Evolutionary conservation across 2,888 invertebrate species (phyloP).

Genomic region (Xestia sexstrigata): DNA sequence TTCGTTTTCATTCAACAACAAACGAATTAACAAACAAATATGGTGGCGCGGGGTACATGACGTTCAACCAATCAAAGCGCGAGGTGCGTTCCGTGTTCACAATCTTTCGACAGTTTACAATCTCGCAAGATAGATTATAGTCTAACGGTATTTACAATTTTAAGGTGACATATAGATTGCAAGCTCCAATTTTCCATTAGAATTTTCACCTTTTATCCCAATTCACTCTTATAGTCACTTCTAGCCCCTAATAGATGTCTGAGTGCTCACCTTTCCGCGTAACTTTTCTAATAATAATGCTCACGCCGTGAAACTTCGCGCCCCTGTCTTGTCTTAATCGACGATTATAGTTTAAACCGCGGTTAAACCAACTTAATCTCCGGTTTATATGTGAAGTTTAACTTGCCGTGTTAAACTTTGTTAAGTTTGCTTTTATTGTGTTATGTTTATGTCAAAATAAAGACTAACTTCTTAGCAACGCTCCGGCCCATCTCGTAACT

Average conservation of each 20-base stretch:
- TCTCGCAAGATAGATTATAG: no score
- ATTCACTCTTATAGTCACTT: constrained; percentile 13
- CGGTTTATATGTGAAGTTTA: constrained; percentile 48
- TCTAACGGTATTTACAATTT: no score
- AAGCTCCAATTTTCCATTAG: not conserved
- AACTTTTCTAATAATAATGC: constrained; percentile 69
- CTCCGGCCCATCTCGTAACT: no score
- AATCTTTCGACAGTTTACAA: no score
- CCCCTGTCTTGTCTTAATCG: constrained; percentile 57
- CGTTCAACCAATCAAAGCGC: no score
- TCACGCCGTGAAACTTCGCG: constrained; percentile 40
- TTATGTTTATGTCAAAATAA: not conserved
- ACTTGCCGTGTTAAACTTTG: constrained; percentile 37
- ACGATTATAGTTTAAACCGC: constrained; percentile 60
- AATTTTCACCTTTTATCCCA: not conserved
- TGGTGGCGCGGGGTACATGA: no score
- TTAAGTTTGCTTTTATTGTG: constrained; percentile 25
- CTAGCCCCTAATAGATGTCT: constrained; percentile 31
- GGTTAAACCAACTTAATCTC: constrained; percentile 50
- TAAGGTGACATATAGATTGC: no score
- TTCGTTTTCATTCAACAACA: no score
- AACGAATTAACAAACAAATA: no score
- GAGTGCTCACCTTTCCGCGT: constrained; percentile 40
- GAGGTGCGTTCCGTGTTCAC: no score
- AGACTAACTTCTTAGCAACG: not conserved